phyloP scores from a whole-genome alignment of 2,888 invertebrate genomes.

The Holacanthella duospinosa region DNA sequence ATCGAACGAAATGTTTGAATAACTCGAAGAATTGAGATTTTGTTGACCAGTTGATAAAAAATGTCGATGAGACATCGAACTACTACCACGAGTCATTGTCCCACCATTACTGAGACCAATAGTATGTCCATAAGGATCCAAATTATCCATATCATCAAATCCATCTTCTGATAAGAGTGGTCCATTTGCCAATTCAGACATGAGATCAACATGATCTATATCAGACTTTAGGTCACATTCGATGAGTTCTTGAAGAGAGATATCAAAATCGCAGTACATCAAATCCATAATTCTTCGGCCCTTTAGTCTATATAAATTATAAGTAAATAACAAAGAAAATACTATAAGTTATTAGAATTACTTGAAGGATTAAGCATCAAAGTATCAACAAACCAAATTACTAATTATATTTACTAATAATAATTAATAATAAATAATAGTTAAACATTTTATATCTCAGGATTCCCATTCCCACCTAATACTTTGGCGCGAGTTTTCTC shows the following conservation, averaged over 20 bases:
- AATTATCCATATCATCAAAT: constrained; percentile 15
- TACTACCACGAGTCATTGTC: not conserved
- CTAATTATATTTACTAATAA: no score
- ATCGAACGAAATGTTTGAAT: constrained; percentile 4
- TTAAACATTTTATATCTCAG: not conserved
- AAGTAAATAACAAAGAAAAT: not conserved
- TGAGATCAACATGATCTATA: constrained; percentile 43
- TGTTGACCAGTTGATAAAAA: not conserved
- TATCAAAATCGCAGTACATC: constrained; percentile 36
- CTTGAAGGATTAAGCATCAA: no score
- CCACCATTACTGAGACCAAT: not conserved
- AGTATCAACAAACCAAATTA: no score
- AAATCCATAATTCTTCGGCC: constrained; percentile 25
- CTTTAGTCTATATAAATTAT: not conserved
- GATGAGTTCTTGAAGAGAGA: constrained; percentile 75
- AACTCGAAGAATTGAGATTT: not conserved
- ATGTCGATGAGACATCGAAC: not conserved
- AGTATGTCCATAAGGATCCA: constrained; percentile 12
- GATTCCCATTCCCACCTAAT: not conserved
- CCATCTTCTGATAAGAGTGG: constrained; percentile 12
- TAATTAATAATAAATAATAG: no score
- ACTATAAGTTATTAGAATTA: not conserved
- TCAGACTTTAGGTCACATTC: constrained; percentile 80
- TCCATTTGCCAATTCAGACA: constrained; percentile 13
- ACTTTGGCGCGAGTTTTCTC: not conserved